These are phyloP conservation scores for Ochlodes sylvanus DNA, from an alignment of 2,888 invertebrate genomes.

Conservation along the genomic window DNA sequence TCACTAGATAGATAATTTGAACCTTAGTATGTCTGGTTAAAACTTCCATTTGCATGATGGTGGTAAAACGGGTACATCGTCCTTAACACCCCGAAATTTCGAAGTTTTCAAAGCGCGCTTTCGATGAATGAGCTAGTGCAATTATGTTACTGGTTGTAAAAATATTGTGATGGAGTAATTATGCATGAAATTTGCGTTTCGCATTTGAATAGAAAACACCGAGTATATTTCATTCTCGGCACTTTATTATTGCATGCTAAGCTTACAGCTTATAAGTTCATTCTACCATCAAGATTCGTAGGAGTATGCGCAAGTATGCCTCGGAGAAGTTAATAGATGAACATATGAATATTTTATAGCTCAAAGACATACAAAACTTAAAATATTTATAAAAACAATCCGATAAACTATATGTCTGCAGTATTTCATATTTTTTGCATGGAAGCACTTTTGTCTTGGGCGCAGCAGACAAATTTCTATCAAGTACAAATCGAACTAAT, in stretches of 20 bases:
- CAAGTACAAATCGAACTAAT: too few species aligned
- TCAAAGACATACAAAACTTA: too few species aligned
- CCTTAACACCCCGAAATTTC: constrained; percentile 5
- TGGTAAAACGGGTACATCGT: background rate
- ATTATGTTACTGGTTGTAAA: constrained; percentile 7
- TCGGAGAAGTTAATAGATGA: too few species aligned
- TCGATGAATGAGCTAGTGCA: constrained; percentile 5
- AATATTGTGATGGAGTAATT: constrained; percentile 15
- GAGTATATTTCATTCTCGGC: constrained; percentile 6
- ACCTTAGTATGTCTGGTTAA: background rate
- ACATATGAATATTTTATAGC: too few species aligned
- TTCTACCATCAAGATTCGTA: background rate
- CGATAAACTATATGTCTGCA: too few species aligned
- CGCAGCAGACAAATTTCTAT: too few species aligned
- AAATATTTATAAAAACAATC: too few species aligned
- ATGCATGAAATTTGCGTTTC: constrained; percentile 22
- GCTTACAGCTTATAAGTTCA: background rate
- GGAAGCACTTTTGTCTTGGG: too few species aligned
- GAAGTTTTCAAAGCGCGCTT: constrained; percentile 1
- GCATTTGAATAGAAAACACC: constrained; percentile 28
- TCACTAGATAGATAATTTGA: background rate
- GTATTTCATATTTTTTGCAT: too few species aligned
- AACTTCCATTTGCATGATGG: background rate
- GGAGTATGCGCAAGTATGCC: too few species aligned
- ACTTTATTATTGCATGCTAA: constrained; percentile 7